Conservation (phyloP, 2,113 vertebrate genomes). For the Sterna hirundo region DNA sequence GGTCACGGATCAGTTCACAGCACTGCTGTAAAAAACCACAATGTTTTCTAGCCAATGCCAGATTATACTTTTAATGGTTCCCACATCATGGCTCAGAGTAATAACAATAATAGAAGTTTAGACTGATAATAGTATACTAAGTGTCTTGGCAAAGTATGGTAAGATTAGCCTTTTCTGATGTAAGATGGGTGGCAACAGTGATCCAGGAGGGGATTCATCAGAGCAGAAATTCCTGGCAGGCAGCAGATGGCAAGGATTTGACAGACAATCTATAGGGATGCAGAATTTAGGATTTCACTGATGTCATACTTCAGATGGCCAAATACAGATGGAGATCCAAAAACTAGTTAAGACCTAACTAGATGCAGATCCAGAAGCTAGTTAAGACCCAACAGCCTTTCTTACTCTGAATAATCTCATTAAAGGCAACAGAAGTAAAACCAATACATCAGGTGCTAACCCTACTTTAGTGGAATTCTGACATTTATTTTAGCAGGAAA, state of each 20-base stretch:
- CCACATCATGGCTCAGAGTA: neutral
- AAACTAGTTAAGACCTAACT: neutral
- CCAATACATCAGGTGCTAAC: neutral
- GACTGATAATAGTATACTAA: neutral
- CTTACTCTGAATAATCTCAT: neutral
- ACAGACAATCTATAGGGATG: neutral
- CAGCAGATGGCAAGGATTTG: neutral
- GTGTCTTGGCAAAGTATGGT: neutral
- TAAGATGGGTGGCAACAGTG: neutral
- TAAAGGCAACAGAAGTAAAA: neutral
- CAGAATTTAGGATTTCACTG: neutral
- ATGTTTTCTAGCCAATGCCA: neutral
- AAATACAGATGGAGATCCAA: neutral
- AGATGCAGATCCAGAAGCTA: neutral
- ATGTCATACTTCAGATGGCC: neutral
- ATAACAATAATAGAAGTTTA: neutral
- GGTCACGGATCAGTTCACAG: neutral
- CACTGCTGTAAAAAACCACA: neutral
- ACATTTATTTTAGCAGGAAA: neutral
- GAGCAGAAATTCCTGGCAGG: neutral
- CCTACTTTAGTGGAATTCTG: neutral
- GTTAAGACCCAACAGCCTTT: neutral
- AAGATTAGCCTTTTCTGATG: neutral
- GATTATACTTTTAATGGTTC: neutral
- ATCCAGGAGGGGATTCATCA: neutral